Evolutionary conservation across 2,888 invertebrate genomes (phyloP).

Genomic region (Catocala sponsa): DNA sequence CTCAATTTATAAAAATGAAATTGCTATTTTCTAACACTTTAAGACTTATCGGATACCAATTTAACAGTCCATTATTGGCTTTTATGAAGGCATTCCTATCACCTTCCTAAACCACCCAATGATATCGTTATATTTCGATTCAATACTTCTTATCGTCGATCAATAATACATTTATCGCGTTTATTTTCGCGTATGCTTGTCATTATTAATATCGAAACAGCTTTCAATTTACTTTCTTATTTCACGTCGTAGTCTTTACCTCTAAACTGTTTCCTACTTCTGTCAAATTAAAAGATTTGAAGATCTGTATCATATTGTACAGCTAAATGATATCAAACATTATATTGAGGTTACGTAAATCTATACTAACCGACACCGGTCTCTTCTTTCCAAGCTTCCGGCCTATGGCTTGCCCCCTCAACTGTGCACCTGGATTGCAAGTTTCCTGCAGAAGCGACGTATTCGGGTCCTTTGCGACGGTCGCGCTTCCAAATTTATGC

Average conservation of each 20-base stretch:
- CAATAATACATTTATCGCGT: conserved; percentile 33
- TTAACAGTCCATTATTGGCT: conserved; percentile 14
- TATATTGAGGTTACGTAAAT: conserved; percentile 32
- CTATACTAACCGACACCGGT: no score
- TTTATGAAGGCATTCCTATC: background rate
- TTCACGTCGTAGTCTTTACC: conserved; percentile 45
- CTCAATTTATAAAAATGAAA: no score
- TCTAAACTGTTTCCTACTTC: conserved; percentile 46
- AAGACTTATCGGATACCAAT: conserved; percentile 7
- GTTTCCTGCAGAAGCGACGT: no score
- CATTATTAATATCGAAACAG: conserved; percentile 50
- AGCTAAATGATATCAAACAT: conserved; percentile 23
- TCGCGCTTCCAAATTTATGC: no score
- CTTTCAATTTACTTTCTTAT: conserved; percentile 66
- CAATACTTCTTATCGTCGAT: conserved; percentile 35
- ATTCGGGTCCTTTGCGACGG: no score
- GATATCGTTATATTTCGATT: conserved; percentile 22
- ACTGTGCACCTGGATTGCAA: no score
- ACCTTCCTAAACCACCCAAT: background rate
- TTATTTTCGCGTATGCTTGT: conserved; percentile 50
- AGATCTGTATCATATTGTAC: conserved; percentile 52
- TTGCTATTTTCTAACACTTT: no score
- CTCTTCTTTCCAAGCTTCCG: no score
- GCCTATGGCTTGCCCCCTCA: no score
- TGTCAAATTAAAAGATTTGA: conserved; percentile 44